Conservation (phyloP, 2,113 vertebrate species). For the Pogonocichla stellata region DNA sequence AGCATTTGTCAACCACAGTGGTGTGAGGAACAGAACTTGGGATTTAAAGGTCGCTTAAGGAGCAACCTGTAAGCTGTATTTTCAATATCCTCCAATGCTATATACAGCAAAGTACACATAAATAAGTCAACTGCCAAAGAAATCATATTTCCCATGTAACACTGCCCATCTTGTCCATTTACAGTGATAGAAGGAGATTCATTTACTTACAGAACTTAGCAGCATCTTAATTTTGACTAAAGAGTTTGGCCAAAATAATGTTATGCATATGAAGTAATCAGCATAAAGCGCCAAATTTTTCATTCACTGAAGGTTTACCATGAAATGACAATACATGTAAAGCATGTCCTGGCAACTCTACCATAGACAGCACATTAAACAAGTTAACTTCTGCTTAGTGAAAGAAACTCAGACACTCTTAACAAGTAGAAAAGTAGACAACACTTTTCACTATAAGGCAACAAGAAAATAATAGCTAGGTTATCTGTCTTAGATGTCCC, state of each 20-base stretch:
- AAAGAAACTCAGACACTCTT: neutral
- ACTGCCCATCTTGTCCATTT: neutral
- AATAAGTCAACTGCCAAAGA: neutral
- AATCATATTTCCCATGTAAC: neutral
- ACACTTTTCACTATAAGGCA: neutral
- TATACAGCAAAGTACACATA: neutral
- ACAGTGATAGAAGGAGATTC: neutral
- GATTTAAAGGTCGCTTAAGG: neutral
- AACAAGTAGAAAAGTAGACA: neutral
- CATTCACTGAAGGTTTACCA: neutral
- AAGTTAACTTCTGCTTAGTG: neutral
- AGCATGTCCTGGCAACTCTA: neutral
- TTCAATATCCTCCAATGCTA: neutral
- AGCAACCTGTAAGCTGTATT: neutral
- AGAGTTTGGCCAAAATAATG: constrained; percentile 18
- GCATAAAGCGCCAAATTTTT: neutral
- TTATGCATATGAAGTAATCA: neutral
- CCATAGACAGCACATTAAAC: neutral
- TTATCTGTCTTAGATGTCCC: neutral
- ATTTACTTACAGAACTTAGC: neutral
- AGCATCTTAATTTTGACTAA: neutral
- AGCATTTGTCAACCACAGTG: neutral
- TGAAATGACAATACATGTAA: neutral
- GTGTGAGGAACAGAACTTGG: neutral
- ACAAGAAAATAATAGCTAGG: neutral